A percentile compares a stretch with the other conserved stretches of the same genome.
These are phyloP conservation scores for Capricornis sumatraensis DNA, from an alignment of 2,113 vertebrate genomes.

Conservation along the genomic window DNA sequence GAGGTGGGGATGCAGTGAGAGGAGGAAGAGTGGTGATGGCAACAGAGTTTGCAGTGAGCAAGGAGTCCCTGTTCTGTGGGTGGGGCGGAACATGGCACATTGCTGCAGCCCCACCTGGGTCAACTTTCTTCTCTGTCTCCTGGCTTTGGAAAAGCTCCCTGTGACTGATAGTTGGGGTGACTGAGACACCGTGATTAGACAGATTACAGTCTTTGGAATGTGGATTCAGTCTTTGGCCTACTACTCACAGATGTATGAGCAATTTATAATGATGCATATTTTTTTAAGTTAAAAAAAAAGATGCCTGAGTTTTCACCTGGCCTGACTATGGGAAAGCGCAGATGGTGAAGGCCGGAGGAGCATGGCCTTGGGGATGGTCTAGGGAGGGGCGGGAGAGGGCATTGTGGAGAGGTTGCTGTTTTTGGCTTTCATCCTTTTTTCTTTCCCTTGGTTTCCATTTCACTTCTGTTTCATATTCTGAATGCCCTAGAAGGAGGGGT, in stretches of 20 bases:
- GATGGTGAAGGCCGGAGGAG: neutral
- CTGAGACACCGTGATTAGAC: neutral
- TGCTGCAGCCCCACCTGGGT: neutral
- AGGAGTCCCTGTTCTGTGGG: neutral
- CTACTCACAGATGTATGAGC: neutral
- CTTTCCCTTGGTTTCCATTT: neutral
- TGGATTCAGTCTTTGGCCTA: neutral
- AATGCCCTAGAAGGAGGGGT: neutral
- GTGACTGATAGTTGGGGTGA: neutral
- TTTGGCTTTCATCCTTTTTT: neutral
- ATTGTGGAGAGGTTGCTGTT: neutral
- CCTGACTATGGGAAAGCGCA: neutral
- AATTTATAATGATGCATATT: neutral
- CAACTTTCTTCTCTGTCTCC: neutral
- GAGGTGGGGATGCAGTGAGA: neutral
- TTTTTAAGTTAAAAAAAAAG: neutral
- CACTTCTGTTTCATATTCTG: neutral
- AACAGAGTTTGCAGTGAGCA: neutral
- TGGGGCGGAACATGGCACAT: accelerated
- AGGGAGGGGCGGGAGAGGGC: neutral
- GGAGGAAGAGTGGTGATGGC: neutral
- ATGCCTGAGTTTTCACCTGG: neutral
- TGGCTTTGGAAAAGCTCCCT: neutral
- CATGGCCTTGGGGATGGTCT: neutral
- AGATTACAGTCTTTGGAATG: neutral